These are phyloP conservation scores for Mesodorylaimus sp. DNA, from an alignment of 2,888 invertebrate genomes.

Conservation along the genomic window DNA sequence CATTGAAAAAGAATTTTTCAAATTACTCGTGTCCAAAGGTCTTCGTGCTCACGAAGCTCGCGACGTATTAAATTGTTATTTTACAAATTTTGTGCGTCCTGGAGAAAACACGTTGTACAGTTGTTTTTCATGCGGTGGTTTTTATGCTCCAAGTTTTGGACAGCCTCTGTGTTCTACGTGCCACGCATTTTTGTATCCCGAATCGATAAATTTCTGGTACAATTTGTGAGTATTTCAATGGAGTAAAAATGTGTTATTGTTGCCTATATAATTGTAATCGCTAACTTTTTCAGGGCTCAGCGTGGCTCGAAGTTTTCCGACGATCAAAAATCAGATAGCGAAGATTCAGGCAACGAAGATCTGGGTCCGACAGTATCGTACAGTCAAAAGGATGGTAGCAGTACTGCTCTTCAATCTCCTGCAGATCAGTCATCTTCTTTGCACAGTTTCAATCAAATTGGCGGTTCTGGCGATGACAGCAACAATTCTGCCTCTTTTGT, in stretches of 20 bases:
- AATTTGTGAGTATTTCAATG: not conserved
- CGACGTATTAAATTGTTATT: not conserved
- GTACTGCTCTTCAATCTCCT: slow-evolving; percentile 2
- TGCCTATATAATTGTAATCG: not conserved
- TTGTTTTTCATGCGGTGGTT: slow-evolving; percentile 71
- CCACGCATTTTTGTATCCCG: slow-evolving; percentile 74
- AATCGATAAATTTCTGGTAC: slow-evolving; percentile 39
- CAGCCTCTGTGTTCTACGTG: slow-evolving; percentile 79
- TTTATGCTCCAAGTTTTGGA: slow-evolving; percentile 71
- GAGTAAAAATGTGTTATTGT: not conserved
- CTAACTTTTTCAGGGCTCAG: not conserved
- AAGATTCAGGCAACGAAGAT: slow-evolving; percentile 85
- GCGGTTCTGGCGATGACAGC: not conserved
- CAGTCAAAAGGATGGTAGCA: slow-evolving; percentile 16
- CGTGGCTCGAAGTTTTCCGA: not conserved
- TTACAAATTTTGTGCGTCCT: not conserved
- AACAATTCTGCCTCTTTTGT: no score
- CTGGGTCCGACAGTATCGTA: slow-evolving; percentile 46
- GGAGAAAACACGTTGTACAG: slow-evolving; percentile 30
- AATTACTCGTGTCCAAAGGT: not conserved
- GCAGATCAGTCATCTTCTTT: no score
- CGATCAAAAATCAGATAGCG: slow-evolving; percentile 49
- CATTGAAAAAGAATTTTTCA: not conserved
- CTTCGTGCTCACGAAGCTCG: not conserved
- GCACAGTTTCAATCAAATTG: not conserved